Percentiles rank a stretch among this genome's conserved stretches.
phyloP scores from a whole-genome alignment of 2,888 invertebrate genomes.

The Rutpela maculata region DNA sequence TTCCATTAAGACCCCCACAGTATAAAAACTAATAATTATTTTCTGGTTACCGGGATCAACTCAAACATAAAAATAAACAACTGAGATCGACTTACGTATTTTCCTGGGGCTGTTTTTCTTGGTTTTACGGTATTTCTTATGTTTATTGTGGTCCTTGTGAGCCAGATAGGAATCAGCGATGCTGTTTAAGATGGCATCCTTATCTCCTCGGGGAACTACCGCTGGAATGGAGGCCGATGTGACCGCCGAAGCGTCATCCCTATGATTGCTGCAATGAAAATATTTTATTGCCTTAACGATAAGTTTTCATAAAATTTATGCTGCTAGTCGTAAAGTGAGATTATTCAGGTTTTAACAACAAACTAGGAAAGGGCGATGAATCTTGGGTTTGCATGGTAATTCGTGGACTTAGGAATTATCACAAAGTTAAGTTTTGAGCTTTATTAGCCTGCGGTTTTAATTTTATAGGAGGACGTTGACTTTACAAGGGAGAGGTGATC shows the following conservation, averaged over 20 bases:
- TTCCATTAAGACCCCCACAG: no score
- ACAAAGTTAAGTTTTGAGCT: not conserved
- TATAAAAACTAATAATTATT: slow-evolving; percentile 13
- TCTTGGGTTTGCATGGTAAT: not conserved
- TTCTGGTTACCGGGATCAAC: not conserved
- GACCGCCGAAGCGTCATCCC: slow-evolving; percentile 51
- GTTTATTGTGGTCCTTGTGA: slow-evolving; percentile 70
- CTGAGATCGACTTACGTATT: slow-evolving; percentile 70
- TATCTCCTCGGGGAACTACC: slow-evolving; percentile 80
- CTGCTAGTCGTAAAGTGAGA: not conserved
- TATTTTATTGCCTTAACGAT: slow-evolving; percentile 8
- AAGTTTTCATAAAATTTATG: not conserved
- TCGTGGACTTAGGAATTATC: not conserved
- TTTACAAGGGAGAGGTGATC: not conserved
- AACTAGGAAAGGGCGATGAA: not conserved
- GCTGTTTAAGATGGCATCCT: slow-evolving; percentile 83
- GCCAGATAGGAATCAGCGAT: slow-evolving; percentile 82
- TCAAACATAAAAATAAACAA: slow-evolving; percentile 46
- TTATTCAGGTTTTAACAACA: not conserved
- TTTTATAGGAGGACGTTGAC: not conserved
- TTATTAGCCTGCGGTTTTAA: not conserved
- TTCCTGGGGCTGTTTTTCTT: slow-evolving; percentile 70
- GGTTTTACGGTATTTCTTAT: slow-evolving; percentile 72
- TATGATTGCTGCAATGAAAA: slow-evolving; percentile 52
- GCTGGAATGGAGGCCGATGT: slow-evolving; percentile 73